phyloP scores from a whole-genome alignment of 2,888 invertebrate species.

The Hydraecia micacea region DNA sequence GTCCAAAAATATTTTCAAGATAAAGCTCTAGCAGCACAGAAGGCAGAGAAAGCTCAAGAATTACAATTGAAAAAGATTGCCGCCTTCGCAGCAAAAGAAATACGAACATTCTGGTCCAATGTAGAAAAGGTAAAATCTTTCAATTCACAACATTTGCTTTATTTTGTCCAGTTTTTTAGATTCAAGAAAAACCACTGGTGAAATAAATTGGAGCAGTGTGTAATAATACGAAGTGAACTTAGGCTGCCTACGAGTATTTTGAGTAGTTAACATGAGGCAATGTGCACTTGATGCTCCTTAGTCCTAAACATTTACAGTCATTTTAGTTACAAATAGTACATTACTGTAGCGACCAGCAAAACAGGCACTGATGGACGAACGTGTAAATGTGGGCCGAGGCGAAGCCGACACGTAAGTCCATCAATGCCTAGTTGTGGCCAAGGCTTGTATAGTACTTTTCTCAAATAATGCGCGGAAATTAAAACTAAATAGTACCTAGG shows the following conservation, averaged over 20 bases:
- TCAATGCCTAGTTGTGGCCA: no score
- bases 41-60: constrained; percentile 98
- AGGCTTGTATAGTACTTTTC: no score
- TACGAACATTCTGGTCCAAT: constrained; percentile 98
- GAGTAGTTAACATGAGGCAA: not conserved
- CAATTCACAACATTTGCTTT: not conserved
- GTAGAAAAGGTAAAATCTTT: constrained; percentile 95
- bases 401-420: no score
- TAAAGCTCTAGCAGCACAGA: constrained; percentile 96
- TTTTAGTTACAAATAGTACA: no score
- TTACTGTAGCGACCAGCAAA: no score
- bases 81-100: constrained; percentile 97
- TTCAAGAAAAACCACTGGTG: not conserved
- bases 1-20: constrained; percentile 98
- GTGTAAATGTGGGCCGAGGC: no score
- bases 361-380: no score
- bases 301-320: not conserved
- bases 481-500: no score
- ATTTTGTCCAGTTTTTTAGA: not conserved
- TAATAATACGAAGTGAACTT: not conserved
- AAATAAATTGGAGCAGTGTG: not conserved
- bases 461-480: no score
- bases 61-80: constrained; percentile 96
- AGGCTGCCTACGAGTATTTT: not conserved
- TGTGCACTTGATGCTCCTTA: not conserved